phyloP scores from a whole-genome alignment of 2,797 vertebrate species.

The Melanogrammus aeglefinus region DNA sequence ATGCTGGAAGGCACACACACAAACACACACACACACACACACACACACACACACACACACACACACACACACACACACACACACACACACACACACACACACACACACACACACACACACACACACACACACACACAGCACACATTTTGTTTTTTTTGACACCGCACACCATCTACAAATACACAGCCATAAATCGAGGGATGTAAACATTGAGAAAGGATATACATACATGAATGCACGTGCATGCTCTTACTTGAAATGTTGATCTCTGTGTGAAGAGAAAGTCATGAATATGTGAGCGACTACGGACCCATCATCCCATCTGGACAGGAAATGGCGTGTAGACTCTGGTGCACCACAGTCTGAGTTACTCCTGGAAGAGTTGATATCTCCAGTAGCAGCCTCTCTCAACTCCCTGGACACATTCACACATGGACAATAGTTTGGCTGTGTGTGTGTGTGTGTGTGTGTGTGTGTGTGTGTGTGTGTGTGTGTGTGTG shows the following conservation, averaged over 20 bases:
- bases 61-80: neutral
- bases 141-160: too few relatives aligned
- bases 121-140: neutral
- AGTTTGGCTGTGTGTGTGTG: slow-evolving; percentile 11
- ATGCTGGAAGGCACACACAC: slow-evolving; percentile 45
- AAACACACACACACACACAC: neutral
- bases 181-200: slow-evolving; percentile 10
- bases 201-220: neutral
- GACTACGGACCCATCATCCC: slow-evolving; percentile 21
- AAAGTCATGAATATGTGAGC: slow-evolving; percentile 19
- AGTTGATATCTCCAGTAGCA: neutral
- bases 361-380: neutral
- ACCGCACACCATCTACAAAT: slow-evolving; percentile 2
- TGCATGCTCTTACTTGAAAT: neutral
- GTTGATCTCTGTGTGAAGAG: slow-evolving; percentile 6
- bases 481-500: neutral
- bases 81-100: slow-evolving; percentile 23
- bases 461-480: slow-evolving; percentile 15
- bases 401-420: too few relatives aligned
- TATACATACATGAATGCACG: too few relatives aligned
- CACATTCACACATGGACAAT: too few relatives aligned
- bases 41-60: slow-evolving; percentile 17
- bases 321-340: slow-evolving; percentile 12
- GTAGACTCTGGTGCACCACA: slow-evolving; percentile 8
- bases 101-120: slow-evolving; percentile 19